Base-by-base conservation (phyloP, 2,797 vertebrate species). In the Adelosebastes latens region DNA sequence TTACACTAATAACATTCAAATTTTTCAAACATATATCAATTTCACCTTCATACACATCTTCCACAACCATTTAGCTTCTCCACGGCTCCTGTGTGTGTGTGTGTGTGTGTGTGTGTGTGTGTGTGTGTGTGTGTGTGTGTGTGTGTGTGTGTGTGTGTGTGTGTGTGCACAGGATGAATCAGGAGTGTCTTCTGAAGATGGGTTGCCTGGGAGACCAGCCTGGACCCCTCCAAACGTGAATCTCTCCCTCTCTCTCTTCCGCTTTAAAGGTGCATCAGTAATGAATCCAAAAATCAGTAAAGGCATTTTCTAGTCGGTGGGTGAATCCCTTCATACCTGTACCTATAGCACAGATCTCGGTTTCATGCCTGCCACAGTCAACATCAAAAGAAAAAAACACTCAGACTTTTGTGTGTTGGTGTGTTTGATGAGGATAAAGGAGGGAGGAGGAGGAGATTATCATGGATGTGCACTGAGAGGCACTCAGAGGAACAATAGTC, bases 181-280 rank as follows among this genome's bases (percentile, higher is more conserved):
- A 87, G 86, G 82, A 79, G 81, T 86, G 86, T 91, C 88, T 93
- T 90, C 87, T 82, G 88, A 89, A 88, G 87, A 84, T 82, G 87
- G 87, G 94, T 94, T 94, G 92, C 93, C 94, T 91, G 87, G 93
- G 93, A 93, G 92, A 95, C 94, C 87, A 90, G 90, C 73, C 78
- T 89, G 87, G 90, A 88, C 87, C 87, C 90, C 79, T 88, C 87
- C 83, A 86, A 89, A 89, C 79, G 81, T 84, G 79, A 72, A 46
- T 46, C 73, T 72, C 59, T 49, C 25, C 8, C 53, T 36, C 83
- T 52, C 76, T 56, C 76, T 56, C 46, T 22, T 56, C 73, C 58
- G 53, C 73, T 87, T 91, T 88, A 84, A 88, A 89, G 90, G 89
- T 89, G 88, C 86, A 91, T 85, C 91, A 73, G 74, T 92, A 88